Conservation (phyloP, 1,140 invertebrate species). For the Venturia canescens region DNA sequence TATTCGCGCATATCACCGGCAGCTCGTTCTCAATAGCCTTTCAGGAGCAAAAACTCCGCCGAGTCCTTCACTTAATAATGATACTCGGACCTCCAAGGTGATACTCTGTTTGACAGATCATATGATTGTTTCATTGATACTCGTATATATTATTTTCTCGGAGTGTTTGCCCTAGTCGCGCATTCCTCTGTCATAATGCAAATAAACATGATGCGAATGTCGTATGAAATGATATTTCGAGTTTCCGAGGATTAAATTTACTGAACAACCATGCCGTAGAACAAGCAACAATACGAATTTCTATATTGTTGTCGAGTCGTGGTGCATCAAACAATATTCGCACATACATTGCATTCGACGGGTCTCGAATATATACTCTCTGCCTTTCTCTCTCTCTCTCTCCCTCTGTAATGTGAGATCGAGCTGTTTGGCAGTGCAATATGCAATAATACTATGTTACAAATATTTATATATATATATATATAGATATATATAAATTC, state of each 20-base stretch:
- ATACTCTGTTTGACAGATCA: no score
- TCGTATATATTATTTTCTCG: background rate
- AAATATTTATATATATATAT: no score
- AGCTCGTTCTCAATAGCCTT: background rate
- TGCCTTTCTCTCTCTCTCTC: no score
- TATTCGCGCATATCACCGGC: background rate
- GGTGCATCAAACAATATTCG: slow-evolving; percentile 29
- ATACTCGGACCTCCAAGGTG: no score
- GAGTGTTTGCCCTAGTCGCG: slow-evolving; percentile 28
- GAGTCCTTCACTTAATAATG: no score
- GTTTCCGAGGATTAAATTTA: slow-evolving; percentile 1
- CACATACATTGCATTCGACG: slow-evolving; percentile 16
- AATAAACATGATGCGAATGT: no score
- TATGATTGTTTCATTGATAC: no score
- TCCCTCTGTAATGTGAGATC: background rate
- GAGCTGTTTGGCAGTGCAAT: slow-evolving; percentile 8
- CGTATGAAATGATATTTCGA: slow-evolving; percentile 19
- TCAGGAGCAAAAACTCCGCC: no score
- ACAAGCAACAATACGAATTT: slow-evolving; percentile 22
- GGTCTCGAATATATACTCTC: background rate
- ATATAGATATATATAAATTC: no score
- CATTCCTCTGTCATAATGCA: no score
- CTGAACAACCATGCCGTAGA: slow-evolving; percentile 27
- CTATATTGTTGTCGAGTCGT: slow-evolving; percentile 32
- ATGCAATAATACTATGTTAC: background rate